Conservation (phyloP, 2,888 invertebrate species). For the Atethmia centrago region DNA sequence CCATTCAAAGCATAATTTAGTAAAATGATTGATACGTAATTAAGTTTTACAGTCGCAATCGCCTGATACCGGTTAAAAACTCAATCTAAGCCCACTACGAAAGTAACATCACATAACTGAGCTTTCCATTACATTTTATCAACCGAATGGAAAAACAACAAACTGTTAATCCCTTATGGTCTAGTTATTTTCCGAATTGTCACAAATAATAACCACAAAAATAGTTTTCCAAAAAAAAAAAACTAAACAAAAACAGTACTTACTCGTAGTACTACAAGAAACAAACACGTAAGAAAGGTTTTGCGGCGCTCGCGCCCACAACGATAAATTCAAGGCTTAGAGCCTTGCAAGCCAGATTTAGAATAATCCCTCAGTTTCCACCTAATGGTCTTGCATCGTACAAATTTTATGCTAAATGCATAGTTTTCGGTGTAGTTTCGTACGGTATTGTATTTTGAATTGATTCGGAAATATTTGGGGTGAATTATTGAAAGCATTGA, state of each 20-base stretch:
- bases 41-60: neutral
- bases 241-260: neutral
- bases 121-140: neutral
- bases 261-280: neutral
- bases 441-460: neutral
- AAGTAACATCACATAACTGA: neutral
- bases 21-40: neutral
- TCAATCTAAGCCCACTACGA: neutral
- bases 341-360: slow-evolving; percentile 67
- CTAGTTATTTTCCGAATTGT: neutral
- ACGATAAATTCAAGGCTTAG: slow-evolving; percentile 72
- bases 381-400: slow-evolving; percentile 67
- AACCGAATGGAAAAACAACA: neutral
- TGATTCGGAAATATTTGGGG: neutral
- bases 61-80: neutral
- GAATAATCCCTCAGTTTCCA: slow-evolving; percentile 71
- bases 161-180: too few relatives aligned
- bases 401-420: slow-evolving; percentile 33
- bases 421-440: slow-evolving; percentile 9
- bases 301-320: slow-evolving; percentile 15
- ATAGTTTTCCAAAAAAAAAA: neutral
- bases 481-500: neutral
- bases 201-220: neutral
- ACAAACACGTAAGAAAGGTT: slow-evolving; percentile 28
- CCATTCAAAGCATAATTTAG: neutral